Base-by-base conservation (phyloP, 2,113 vertebrate species). In the Alligator sinensis region DNA sequence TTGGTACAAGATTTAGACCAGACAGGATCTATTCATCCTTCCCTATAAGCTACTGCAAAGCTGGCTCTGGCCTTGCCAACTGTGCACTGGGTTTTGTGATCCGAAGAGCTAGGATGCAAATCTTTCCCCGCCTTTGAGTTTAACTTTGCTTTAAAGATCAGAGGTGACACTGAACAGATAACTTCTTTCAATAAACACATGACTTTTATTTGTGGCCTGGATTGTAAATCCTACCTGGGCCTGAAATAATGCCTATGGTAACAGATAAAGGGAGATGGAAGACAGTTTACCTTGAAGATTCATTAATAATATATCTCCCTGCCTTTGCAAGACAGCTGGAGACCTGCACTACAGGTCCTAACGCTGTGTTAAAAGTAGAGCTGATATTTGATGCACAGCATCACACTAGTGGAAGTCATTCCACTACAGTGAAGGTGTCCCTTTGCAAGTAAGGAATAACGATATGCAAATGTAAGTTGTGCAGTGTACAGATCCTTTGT, bases 291-390 rank as follows among this genome's bases (percentile, higher is more conserved):
- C n/a, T 13, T 25, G 25, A 24, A 79, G 58, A 24, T 61, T 79
- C 61, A 38, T 14, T 78, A 28, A 77, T 78, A 84, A 86, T 60
- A 10, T 80, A 82, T 38, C 4, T 30, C 47, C 61, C 89, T 77
- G 17, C 63, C 75, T 81, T 81, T 18, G 83, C 30, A 54, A 17
- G 30, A 77, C 80, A 86, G 60, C 21, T 89, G 64, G 72, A 84
- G 85, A 25, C 47, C 47, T 60, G 8, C 92, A 79, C 61, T 86
- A 34, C 15, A 72, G 22, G 80, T 38, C 22, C 61, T 11, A 25
- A 30, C 80, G 77, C 3, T 0, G 0, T 47, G 8, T 47, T 47
- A 47, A 14, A 4, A 17, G 5, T 0, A 8, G 77, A 83, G 12
- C 16, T 8, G 9, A 66, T 47, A 47, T 47, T 47, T 47, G 47